Evolutionary conservation across 2,888 invertebrate species (phyloP).

Genomic region (Nomada fabriciana): DNA sequence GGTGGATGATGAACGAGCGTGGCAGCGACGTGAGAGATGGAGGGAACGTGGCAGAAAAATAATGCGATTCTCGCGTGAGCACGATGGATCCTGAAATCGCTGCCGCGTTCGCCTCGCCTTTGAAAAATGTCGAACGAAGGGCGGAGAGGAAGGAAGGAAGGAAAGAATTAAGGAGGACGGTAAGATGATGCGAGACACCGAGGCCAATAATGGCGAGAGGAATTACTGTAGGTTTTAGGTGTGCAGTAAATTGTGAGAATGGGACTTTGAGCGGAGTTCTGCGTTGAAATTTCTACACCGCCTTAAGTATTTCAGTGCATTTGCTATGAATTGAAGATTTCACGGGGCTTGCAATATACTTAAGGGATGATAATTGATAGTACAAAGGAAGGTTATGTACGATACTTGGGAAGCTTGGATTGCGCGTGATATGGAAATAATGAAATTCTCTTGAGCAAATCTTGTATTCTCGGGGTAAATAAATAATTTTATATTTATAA

Average conservation of each 20-base stretch:
- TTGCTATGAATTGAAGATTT: not conserved
- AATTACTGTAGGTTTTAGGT: not conserved
- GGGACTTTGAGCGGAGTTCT: not conserved
- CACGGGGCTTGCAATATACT: no score
- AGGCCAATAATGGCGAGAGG: constrained; percentile 5
- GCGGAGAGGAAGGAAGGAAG: not conserved
- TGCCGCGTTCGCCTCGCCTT: not conserved
- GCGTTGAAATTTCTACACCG: not conserved
- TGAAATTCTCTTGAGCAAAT: no score
- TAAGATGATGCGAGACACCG: constrained; percentile 7
- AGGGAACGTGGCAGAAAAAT: constrained; percentile 52
- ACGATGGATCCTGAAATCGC: constrained; percentile 51
- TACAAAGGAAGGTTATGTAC: no score
- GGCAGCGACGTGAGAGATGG: constrained; percentile 40
- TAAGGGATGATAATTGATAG: no score
- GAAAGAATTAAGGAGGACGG: constrained; percentile 12
- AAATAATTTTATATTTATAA: no score
- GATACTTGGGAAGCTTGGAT: no score
- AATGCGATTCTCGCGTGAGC: constrained; percentile 72
- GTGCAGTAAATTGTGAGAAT: not conserved
- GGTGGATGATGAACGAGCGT: constrained; percentile 65
- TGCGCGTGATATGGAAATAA: no score
- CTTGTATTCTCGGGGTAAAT: no score
- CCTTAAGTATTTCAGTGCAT: not conserved
- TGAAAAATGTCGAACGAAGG: constrained; percentile 23